Conservation (phyloP, 2,888 invertebrate species). For the Tolmerus cingulatus region DNA sequence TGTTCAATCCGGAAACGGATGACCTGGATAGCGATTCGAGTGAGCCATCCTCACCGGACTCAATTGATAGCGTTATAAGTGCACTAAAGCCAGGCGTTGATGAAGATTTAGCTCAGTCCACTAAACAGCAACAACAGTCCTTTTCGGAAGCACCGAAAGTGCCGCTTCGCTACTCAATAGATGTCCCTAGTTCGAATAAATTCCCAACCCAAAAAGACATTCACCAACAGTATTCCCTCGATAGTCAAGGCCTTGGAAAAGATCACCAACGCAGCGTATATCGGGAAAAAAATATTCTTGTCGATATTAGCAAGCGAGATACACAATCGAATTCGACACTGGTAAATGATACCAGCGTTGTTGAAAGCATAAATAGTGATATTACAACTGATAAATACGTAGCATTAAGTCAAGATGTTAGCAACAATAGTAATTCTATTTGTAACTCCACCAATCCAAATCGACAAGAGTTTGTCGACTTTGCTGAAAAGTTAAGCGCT, state of each 20-base stretch:
- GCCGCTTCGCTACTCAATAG: not conserved
- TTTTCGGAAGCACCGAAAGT: not conserved
- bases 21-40: conserved; percentile 91
- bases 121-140: not conserved
- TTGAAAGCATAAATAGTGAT: conserved; percentile 31
- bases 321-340: not conserved
- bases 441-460: conserved; percentile 18
- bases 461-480: conserved; percentile 76
- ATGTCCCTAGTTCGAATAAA: not conserved
- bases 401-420: conserved; percentile 13
- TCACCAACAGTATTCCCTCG: conserved; percentile 12
- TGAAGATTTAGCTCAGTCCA: not conserved
- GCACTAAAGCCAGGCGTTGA: conserved; percentile 59
- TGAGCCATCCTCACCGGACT: conserved; percentile 83
- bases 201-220: not conserved
- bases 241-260: not conserved
- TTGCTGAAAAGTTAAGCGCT: conserved; percentile 83
- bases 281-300: not conserved
- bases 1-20: conserved; percentile 90
- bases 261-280: not conserved
- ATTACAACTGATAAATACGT: conserved; percentile 17
- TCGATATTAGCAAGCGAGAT: not conserved
- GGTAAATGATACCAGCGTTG: not conserved
- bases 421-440: conserved; percentile 14
- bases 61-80: conserved; percentile 85